Evolutionary conservation across 1,140 invertebrate species (phyloP), one percentile per base, ranked within the genome.

Genomic region (Brachionus sp.): DNA sequence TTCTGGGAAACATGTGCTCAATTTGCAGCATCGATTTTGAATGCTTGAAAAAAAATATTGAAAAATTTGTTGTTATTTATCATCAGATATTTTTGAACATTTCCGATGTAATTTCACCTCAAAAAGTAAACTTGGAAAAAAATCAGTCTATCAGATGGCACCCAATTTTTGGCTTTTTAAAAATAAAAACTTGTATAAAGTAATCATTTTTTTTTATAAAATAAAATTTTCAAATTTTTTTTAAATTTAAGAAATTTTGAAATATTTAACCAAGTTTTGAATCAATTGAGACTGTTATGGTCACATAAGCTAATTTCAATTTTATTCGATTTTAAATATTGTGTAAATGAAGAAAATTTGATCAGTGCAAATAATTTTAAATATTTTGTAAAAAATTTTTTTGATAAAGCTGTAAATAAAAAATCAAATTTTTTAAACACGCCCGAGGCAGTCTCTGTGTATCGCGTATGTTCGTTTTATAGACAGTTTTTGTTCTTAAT

Each of bases 221-320:
- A 0, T 12, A 19, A n/a, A 37, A 19, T 78, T 37, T 16, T 57
- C 16, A 57, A 5, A 44, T 53, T 35, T 0, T 57, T 7, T 16
- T 33, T 62, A 42, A 29, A 37, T 44, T 23, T 64, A 70, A 66
- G 57, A 1, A 82, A 66, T 68, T 66, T 42, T 42, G 80, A 82
- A 53, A 44, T 70, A 33, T 46, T 82, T 12, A 66, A 82, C 33
- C 19, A 44, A 35, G 66, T 70, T 19, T 53, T 82, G 33, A 13
- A 35, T 44, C 80, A 82, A 70, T 37, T 66, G n/a, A 82, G 66
- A 53, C 66, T 66, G n/a, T 57, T 82, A 46, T 82, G 80, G 80
- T 82, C 80, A 7, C 57, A 70, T 23, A 25, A 25, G 12, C n/a
- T 82, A 12, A 66, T 82, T 23, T 39, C 57, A 6, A 66, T 68